Evolutionary conservation across 1,140 invertebrate genomes (phyloP), one percentile per base, ranked within the genome.

Genomic region (Drosophila punjabiensis): DNA sequence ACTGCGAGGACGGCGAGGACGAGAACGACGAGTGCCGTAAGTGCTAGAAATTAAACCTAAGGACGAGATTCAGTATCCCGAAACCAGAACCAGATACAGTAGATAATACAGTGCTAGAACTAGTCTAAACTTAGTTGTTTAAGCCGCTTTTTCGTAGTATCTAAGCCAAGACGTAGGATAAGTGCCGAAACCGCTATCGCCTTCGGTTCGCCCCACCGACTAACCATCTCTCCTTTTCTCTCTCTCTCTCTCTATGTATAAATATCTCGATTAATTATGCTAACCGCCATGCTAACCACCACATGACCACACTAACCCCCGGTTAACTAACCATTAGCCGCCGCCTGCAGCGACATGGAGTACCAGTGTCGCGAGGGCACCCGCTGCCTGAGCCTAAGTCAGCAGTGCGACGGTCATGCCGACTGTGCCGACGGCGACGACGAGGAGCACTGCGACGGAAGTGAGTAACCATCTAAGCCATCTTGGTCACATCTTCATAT

Each of bases 341-440:
- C 94, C 95, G 95, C 94, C 53, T 96, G 95, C 93, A 93, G 93
- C 86, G 82, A 81, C 64, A 91, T 94, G 70, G 94, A 95, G 91
- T 96, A 95, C 86, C 94, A 93, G 82, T 96, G 96, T 92, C 86
- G 90, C 76, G 94, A 95, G 77, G 95, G 95, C 78, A 90, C 93
- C 41, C 86, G 74, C 55, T 94, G 94, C 83, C 93, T 95, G 65
- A 93, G 86, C 74, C 79, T 64, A 61, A 71, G 73, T 76, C 92
- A 77, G 87, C 94, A 91, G 61, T 98, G 97, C 93, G 95, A 98
- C 93, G 93, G 94, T 59, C 93, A 94, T 64, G 81, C 92, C 43
- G 96, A 98, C 93, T 98, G 97, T 93, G 88, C 93, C 13, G 95
- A 96, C 93, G 94, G 94, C 56, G 96, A 96, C 92, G 97, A 98